Conservation (phyloP, 1,140 invertebrate species). For the Drosophila baimaii region DNA sequence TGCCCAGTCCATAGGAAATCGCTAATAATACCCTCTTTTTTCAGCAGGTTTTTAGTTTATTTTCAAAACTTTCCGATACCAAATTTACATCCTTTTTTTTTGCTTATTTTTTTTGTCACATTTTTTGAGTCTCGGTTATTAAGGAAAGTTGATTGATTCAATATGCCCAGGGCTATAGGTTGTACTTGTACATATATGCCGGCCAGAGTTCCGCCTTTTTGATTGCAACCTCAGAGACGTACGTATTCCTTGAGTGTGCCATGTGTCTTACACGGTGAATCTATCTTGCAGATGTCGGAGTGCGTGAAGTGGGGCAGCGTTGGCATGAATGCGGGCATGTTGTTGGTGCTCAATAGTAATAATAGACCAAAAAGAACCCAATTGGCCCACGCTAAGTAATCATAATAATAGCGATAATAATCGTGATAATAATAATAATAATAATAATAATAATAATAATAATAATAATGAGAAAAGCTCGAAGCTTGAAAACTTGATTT, state of each 20-base stretch:
- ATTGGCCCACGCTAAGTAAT: constrained; percentile 9
- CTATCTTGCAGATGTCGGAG: constrained; percentile 87
- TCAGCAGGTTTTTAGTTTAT: background rate
- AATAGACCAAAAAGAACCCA: constrained; percentile 13
- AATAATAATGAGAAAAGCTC: constrained; percentile 42
- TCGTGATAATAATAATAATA: constrained; percentile 40
- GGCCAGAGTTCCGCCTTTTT: constrained; percentile 13
- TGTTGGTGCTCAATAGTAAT: constrained; percentile 86
- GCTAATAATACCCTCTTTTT: background rate
- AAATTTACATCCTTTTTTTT: background rate
- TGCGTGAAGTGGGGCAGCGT: constrained; percentile 88
- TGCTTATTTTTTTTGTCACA: background rate
- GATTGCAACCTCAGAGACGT: constrained; percentile 36
- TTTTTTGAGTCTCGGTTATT: background rate
- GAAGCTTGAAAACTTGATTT: constrained; percentile 6
- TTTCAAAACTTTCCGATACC: background rate
- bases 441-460: background rate
- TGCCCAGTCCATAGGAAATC: too few species aligned
- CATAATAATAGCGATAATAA: too few species aligned
- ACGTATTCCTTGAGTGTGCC: constrained; percentile 37
- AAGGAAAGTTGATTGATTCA: background rate
- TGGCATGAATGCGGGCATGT: constrained; percentile 88
- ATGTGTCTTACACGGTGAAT: constrained; percentile 63
- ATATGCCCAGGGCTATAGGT: background rate
- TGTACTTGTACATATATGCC: constrained; percentile 4